Percentiles rank a stretch among this genome's conserved stretches.
phyloP scores from a whole-genome alignment of 2,113 vertebrate species.

The Cariama cristata region DNA sequence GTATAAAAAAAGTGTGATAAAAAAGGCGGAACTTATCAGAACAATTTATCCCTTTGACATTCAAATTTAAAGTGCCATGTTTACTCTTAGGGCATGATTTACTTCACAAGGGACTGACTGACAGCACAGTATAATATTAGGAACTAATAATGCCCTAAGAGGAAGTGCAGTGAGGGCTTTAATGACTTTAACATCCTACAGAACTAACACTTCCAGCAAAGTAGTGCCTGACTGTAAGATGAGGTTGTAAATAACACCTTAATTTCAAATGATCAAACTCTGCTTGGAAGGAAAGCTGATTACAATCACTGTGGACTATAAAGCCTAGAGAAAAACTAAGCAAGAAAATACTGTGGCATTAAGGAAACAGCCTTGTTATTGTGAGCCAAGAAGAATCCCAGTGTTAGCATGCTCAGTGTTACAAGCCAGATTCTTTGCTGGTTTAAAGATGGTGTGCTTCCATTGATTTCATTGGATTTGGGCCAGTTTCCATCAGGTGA shows the following conservation, averaged over 20 bases:
- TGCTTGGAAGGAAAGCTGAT: slow-evolving; percentile 48
- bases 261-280: slow-evolving; percentile 43
- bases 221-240: slow-evolving; percentile 18
- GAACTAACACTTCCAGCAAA: slow-evolving; percentile 57
- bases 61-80: slow-evolving; percentile 58
- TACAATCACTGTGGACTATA: slow-evolving; percentile 7
- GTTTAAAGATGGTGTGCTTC: not conserved
- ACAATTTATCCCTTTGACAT: slow-evolving; percentile 55
- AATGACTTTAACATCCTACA: slow-evolving; percentile 67
- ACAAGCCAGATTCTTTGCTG: not conserved
- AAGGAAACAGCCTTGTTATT: not conserved
- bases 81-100: slow-evolving; percentile 67
- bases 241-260: slow-evolving; percentile 58
- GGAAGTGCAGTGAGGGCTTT: slow-evolving; percentile 51
- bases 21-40: slow-evolving; percentile 45
- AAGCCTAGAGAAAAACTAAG: slow-evolving; percentile 22
- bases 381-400: not conserved
- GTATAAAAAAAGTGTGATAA: not conserved
- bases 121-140: slow-evolving; percentile 63
- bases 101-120: slow-evolving; percentile 64
- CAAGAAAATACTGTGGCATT: not conserved
- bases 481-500: not conserved
- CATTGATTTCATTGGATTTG: not conserved
- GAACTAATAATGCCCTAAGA: slow-evolving; percentile 68
- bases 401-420: not conserved